Base-by-base conservation (phyloP, 1,140 invertebrate species). In the Heliothis subflexa region DNA sequence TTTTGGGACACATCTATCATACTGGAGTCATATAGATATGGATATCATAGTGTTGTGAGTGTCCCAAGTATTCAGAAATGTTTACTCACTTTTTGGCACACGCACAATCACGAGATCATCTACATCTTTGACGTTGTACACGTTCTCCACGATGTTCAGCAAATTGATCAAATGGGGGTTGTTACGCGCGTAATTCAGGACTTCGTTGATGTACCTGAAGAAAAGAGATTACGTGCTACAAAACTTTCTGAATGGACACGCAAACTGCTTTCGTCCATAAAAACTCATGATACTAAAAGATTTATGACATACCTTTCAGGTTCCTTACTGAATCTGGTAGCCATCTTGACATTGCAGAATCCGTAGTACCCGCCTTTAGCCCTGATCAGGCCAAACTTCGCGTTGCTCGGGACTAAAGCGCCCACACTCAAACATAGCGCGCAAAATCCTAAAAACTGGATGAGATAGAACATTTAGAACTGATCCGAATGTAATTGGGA, bases 361-460 rank as follows among this genome's bases (percentile, higher is more conserved):
- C 95, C 95, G 82, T 95, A 97, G 71, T 95, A 94, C 62, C 94
- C 94, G 5, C 94, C 94, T 49, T 94, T 89, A 87, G 91, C 95
- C 79, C 95, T 94, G 14, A 95, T 95, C 0, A 96, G 83, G 12
- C 96, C 97, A 18, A 97, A 95, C 75, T 95, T 96, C 52, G 96
- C 95, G 90, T 97, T 97, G 40, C 95, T 95, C 0, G 96, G 96
- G 50, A 97, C 95, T 12, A 97, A 86, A 2, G 95, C 95, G 3
- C 97, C 97, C 25, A 94, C 89, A 3, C 95, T 95, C 33, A 94
- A 83, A 2, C 96, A 95, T 25, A 97, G 87, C 0, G 95, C 93
- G 85, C 96, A 97, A 86, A 97, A 97, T 64, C 97, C 96, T 81
- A 96, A 86, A 87, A 95, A 96, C 96, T 97, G 86, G 2, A 54